A percentile compares a stretch with the other conserved stretches of the same genome.
phyloP scores from a whole-genome alignment of 2,113 vertebrate genomes.

The Triplophysa rosa region DNA sequence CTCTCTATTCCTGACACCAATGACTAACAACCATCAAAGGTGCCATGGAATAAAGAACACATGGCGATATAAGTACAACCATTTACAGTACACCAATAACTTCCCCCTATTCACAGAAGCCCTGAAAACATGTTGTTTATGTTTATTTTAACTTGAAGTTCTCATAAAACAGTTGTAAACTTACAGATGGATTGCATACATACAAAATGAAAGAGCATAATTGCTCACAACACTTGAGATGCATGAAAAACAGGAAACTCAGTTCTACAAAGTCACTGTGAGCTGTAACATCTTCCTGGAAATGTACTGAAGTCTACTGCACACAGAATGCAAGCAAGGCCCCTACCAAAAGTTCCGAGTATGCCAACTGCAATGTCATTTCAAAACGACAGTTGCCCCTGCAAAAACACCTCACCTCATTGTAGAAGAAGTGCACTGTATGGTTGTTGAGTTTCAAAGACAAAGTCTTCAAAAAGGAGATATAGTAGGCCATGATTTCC shows the following conservation, averaged over 20 bases:
- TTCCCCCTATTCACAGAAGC: slow-evolving; percentile 69
- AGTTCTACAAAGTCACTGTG: slow-evolving; percentile 12
- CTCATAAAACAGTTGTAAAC: slow-evolving; percentile 3
- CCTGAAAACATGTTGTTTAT: slow-evolving; percentile 24
- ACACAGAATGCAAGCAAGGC: background rate
- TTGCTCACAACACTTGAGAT: background rate
- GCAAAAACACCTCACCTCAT: slow-evolving; percentile 83
- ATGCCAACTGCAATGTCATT: background rate
- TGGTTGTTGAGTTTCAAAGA: slow-evolving; percentile 98
- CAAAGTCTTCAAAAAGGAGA: slow-evolving; percentile 97
- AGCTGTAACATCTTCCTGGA: slow-evolving; percentile 10
- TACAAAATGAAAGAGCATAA: slow-evolving; percentile 7
- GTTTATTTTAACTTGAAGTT: background rate
- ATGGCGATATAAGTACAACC: slow-evolving; percentile 56
- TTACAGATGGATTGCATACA: background rate
- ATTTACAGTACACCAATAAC: slow-evolving; percentile 76
- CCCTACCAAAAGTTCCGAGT: slow-evolving; percentile 2
- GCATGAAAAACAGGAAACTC: slow-evolving; percentile 7
- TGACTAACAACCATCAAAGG: slow-evolving; percentile 41
- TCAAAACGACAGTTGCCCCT: background rate
- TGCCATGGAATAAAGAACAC: slow-evolving; percentile 62
- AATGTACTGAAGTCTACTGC: background rate
- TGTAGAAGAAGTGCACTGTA: slow-evolving; percentile 99
- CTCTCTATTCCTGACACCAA: slow-evolving; percentile 64
- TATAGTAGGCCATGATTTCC: slow-evolving; percentile 99